Percentiles rank a stretch among this genome's conserved stretches.
phyloP scores from a whole-genome alignment of 35 echinoderm and acorn worm genomes.

The Eucidaris tribuloides region DNA sequence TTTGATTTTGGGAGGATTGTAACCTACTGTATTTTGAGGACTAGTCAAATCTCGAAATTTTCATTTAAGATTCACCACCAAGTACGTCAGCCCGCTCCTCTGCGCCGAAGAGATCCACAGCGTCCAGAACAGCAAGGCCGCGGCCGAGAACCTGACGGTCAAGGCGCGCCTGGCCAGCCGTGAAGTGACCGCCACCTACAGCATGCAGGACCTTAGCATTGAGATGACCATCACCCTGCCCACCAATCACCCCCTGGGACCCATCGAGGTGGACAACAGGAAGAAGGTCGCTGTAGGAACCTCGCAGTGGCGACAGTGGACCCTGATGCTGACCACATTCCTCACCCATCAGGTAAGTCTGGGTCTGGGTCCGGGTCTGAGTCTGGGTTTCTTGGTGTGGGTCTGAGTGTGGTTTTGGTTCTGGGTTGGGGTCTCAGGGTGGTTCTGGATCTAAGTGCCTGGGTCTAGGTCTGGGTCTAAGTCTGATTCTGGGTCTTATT shows the following conservation, averaged over 20 bases:
- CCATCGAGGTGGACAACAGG: slow-evolving; percentile 82
- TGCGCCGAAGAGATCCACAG: slow-evolving; percentile 63
- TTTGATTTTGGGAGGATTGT: too few species aligned
- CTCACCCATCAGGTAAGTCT: slow-evolving; percentile 77
- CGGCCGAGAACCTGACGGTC: slow-evolving; percentile 79
- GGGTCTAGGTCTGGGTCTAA: too few species aligned
- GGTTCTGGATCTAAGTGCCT: too few species aligned
- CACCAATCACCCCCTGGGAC: slow-evolving; percentile 80
- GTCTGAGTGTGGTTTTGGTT: too few species aligned
- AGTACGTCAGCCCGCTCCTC: slow-evolving; percentile 83
- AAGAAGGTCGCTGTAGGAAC: slow-evolving; percentile 70
- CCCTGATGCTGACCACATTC: slow-evolving; percentile 85
- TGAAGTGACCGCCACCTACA: slow-evolving; percentile 91
- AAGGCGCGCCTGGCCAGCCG: slow-evolving; percentile 58
- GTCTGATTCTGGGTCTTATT: too few species aligned
- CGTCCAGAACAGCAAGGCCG: slow-evolving; percentile 40
- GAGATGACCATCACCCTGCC: slow-evolving; percentile 80
- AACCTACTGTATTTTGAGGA: background rate
- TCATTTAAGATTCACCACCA: slow-evolving; percentile 70
- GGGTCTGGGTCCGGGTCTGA: too few species aligned
- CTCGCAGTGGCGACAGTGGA: slow-evolving; percentile 97
- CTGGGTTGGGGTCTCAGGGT: too few species aligned
- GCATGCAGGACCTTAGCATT: slow-evolving; percentile 85
- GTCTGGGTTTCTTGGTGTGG: too few species aligned
- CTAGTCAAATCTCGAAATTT: too few species aligned